Conservation (phyloP, 1,140 invertebrate species). For the Tribolium madens region DNA sequence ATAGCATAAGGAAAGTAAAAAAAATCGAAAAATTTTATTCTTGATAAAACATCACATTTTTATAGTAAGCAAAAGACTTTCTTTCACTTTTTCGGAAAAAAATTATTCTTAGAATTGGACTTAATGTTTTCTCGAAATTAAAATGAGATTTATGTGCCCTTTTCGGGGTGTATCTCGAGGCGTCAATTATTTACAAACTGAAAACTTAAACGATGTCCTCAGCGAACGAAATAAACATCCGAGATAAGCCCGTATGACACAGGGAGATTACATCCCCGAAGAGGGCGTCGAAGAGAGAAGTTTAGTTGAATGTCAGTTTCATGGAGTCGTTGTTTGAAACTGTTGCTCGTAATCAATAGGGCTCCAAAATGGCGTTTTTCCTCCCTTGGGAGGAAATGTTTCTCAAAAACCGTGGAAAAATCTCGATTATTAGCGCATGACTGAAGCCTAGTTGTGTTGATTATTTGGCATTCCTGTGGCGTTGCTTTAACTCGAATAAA, state of each 20-base stretch:
- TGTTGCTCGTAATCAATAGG: slow-evolving; percentile 27
- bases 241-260: slow-evolving; percentile 28
- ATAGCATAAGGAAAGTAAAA: too few species aligned
- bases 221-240: slow-evolving; percentile 6
- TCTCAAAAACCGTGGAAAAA: too few species aligned
- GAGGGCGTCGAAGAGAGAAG: slow-evolving; percentile 18
- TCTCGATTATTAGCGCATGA: too few species aligned
- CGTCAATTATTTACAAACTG: slow-evolving; percentile 28
- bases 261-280: slow-evolving; percentile 18
- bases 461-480: not conserved
- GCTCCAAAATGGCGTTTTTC: slow-evolving; percentile 6
- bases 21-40: too few species aligned
- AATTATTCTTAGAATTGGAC: too few species aligned
- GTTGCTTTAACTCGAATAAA: not conserved
- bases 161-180: not conserved
- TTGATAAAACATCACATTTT: too few species aligned
- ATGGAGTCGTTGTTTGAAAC: slow-evolving; percentile 10
- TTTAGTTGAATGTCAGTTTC: slow-evolving; percentile 24
- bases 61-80: too few species aligned
- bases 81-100: not conserved
- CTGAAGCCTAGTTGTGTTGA: not conserved
- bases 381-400: not conserved
- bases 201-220: slow-evolving; percentile 28
- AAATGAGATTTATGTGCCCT: not conserved
- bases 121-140: not conserved